phyloP scores from a whole-genome alignment of 2,888 invertebrate genomes.

The Plemyria rubiginata region DNA sequence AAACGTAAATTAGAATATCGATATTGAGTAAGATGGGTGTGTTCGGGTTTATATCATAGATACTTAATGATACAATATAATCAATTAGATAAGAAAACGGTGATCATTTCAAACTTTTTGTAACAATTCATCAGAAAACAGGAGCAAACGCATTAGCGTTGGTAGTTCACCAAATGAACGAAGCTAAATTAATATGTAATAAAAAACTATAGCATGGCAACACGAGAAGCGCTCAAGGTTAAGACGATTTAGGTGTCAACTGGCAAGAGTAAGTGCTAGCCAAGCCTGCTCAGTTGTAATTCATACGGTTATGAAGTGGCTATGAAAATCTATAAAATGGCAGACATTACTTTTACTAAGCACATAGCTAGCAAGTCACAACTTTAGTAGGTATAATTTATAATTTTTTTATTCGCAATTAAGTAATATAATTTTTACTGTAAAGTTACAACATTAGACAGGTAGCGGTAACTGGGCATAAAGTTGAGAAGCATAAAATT shows the following conservation, averaged over 20 bases:
- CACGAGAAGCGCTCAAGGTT: slow-evolving; percentile 53
- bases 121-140: slow-evolving; percentile 27
- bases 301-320: slow-evolving; percentile 14
- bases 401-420: too few species aligned
- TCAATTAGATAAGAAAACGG: slow-evolving; percentile 22
- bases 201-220: slow-evolving; percentile 49
- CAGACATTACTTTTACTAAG: not conserved
- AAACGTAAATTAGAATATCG: slow-evolving; percentile 36
- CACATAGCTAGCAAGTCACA: not conserved
- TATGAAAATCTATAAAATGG: slow-evolving; percentile 12
- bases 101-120: slow-evolving; percentile 12
- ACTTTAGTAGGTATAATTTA: too few species aligned
- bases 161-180: slow-evolving; percentile 38
- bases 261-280: slow-evolving; percentile 26
- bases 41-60: slow-evolving; percentile 29
- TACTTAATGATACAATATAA: slow-evolving; percentile 24
- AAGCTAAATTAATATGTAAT: slow-evolving; percentile 38
- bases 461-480: not conserved
- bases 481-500: not conserved
- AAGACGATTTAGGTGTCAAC: slow-evolving; percentile 44
- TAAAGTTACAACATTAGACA: not conserved
- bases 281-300: slow-evolving; percentile 19
- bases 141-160: slow-evolving; percentile 34
- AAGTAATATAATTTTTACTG: not conserved
- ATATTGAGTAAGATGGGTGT: slow-evolving; percentile 36